Evolutionary conservation across 2,888 invertebrate genomes (phyloP), one percentile per base, ranked within the genome.

Genomic region (Netelia fuscicornis): DNA sequence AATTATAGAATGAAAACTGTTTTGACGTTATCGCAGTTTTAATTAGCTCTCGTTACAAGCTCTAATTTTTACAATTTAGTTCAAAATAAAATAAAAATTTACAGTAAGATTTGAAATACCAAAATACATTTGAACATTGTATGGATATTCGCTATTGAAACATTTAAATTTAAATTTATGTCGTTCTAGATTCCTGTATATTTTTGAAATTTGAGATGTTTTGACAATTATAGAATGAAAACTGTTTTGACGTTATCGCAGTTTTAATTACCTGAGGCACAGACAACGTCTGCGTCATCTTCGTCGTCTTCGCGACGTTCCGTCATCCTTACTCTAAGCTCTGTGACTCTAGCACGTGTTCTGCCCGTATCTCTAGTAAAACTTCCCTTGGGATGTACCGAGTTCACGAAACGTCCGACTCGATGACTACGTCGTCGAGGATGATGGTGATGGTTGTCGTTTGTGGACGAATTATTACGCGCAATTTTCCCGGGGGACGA

Each of bases 251-350:
- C 37, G 37, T 62, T 23, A 64, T 6, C 37, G 37, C 8, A 62
- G 48, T 48, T 48, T 25, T 17, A 56, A 58, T 81, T 85, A 89
- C 88, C 87, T 60, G 88, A 77, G 10, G 88, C 88, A 48, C 88
- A 88, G 78, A 89, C 85, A 52, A 89, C 88, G 81, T 89, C 89
- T 23, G 80, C 87, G 56, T 88, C 88, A 75, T 87, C 87, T 42
- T 86, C 87, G 62, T 87, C 87, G 48, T 86, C 86, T n/a, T 86
- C 87, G 6, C 85, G 87, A 42, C 86, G 87, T 68, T 92, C 91
- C 48, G 90, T 91, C 93, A 93, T 93, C 72, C 79, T 90, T 60
- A 92, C 85, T 2, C 88, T 87, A 48, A 92, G 82, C 64, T 93
- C 90, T 6, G 91, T 91, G 30, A 90, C 86, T 23, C 89, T 89